A percentile compares a stretch with the other conserved stretches of the same genome.
Conservation (phyloP, 2,888 invertebrate species). For the Nemurella pictetii region DNA sequence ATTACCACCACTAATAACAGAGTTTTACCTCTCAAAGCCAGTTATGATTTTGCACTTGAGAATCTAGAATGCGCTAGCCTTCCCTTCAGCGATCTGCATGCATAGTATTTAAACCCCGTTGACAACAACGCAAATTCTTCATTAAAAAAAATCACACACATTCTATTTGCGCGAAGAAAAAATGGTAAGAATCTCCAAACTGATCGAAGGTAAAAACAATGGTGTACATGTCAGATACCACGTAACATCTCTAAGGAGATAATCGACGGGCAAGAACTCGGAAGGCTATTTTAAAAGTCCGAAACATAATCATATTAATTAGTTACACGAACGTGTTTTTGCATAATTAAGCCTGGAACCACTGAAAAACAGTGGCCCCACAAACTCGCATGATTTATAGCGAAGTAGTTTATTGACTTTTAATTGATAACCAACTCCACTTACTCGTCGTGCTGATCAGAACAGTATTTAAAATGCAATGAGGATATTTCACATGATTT, state of each 20-base stretch:
- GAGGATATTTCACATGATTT: no score
- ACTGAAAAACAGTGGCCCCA: neutral
- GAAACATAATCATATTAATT: neutral
- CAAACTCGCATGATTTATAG: no score
- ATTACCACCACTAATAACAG: neutral
- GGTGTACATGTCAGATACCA: neutral
- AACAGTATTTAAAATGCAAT: no score
- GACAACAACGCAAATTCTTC: neutral
- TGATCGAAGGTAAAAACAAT: neutral
- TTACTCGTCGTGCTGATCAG: no score
- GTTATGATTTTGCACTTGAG: neutral
- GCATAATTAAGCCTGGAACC: neutral
- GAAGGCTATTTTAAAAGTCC: neutral
- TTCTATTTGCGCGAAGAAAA: no score
- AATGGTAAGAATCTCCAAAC: neutral
- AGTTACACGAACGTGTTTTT: neutral
- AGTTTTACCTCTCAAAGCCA: neutral
- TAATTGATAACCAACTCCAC: neutral
- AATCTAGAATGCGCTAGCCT: neutral
- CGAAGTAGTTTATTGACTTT: neutral
- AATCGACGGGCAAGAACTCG: neutral
- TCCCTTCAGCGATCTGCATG: neutral
- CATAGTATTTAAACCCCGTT: neutral
- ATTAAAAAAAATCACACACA: neutral
- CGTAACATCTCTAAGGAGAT: neutral